Percentiles rank a stretch among this genome's conserved stretches.
phyloP scores from a whole-genome alignment of 1,140 invertebrate species.

The Pemphigus obesinymphae region DNA sequence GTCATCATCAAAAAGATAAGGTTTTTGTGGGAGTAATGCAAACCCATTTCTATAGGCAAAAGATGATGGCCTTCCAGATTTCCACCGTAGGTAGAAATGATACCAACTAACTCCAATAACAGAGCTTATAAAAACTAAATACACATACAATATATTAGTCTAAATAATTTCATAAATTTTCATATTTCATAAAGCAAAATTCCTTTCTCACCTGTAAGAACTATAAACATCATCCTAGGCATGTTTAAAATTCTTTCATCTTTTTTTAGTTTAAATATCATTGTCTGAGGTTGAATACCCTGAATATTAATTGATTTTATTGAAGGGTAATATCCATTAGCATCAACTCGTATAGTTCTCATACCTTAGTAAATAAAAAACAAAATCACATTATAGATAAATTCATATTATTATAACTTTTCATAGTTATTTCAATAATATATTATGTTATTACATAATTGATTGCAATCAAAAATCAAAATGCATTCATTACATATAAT shows the following conservation, averaged over 20 bases:
- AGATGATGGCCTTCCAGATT: conserved; percentile 47
- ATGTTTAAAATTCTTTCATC: conserved; percentile 67
- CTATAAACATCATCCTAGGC: conserved; percentile 67
- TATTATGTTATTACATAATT: too few species aligned
- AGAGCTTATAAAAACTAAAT: conserved; percentile 31
- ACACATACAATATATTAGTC: neutral
- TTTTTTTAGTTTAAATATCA: conserved; percentile 63
- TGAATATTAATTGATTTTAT: conserved; percentile 56
- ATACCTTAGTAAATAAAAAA: conserved; percentile 50
- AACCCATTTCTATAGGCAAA: conserved; percentile 51
- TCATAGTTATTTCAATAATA: too few species aligned
- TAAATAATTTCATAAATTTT: conserved; percentile 3
- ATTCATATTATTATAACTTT: too few species aligned
- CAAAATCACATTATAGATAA: neutral
- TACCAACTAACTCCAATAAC: conserved; percentile 14
- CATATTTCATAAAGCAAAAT: too few species aligned
- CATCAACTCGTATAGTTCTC: conserved; percentile 56
- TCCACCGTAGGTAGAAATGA: conserved; percentile 45
- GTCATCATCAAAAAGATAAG: conserved; percentile 58
- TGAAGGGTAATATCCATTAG: conserved; percentile 56
- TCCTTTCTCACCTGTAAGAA: conserved; percentile 67
- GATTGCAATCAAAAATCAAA: too few species aligned
- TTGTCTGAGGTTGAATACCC: conserved; percentile 51
- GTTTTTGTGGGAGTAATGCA: conserved; percentile 51
- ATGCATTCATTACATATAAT: too few species aligned